A percentile compares a stretch with the other conserved stretches of the same genome.
phyloP scores from a whole-genome alignment of 92 coral and sea anemone genomes.

The Diadumene lineata region DNA sequence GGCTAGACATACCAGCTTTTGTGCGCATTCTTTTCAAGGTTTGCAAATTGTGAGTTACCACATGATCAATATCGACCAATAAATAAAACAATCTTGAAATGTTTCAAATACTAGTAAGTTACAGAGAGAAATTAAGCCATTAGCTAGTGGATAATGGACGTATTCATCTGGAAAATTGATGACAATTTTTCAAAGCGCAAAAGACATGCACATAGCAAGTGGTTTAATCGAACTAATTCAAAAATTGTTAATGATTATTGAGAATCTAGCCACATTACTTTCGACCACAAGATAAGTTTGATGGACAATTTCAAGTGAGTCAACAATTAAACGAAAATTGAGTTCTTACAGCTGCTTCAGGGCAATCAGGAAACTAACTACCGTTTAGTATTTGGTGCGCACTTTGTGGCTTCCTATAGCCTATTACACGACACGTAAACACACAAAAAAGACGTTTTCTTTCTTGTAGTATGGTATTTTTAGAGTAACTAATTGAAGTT shows the following conservation, averaged over 20 bases:
- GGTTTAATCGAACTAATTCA: too few species aligned
- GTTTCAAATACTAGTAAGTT: constrained; percentile 9
- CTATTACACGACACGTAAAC: background rate
- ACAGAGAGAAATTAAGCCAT: constrained; percentile 1
- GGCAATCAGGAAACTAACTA: too few species aligned
- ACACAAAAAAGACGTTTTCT: too few species aligned
- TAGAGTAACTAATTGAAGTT: too few species aligned
- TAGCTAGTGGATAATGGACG: background rate
- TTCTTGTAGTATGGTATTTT: too few species aligned
- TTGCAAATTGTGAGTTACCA: background rate
- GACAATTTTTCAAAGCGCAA: too few species aligned
- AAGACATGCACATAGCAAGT: too few species aligned
- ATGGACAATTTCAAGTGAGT: background rate
- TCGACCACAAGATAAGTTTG: background rate
- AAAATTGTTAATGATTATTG: too few species aligned
- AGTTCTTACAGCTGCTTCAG: too few species aligned
- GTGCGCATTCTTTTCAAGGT: background rate
- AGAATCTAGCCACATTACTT: background rate
- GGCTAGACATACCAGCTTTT: background rate
- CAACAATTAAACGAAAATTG: too few species aligned
- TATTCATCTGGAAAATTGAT: background rate
- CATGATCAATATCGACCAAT: constrained; percentile 18
- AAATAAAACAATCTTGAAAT: constrained; percentile 12
- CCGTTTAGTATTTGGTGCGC: background rate
- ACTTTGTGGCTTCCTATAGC: too few species aligned